Base-by-base conservation (phyloP, 2,797 vertebrate species). In the Amniataba percoides region DNA sequence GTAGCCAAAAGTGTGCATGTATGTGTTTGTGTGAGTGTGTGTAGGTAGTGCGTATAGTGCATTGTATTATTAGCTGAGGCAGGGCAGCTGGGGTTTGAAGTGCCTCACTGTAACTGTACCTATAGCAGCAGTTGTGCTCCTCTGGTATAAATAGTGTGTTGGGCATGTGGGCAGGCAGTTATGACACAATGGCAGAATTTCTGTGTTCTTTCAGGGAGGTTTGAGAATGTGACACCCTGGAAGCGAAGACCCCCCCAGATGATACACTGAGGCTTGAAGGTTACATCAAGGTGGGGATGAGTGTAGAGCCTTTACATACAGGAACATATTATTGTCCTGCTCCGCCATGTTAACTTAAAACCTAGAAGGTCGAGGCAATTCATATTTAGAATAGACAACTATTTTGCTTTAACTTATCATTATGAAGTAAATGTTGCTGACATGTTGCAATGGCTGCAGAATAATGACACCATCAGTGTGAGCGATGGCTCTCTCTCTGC, bases 41-140 rank as follows among this genome's bases (percentile, higher is more conserved):
- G 56, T 77, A 68, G 70, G 73, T 77, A 66, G 80, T 67, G 66
- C 59, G 19, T 86, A 68, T 70, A 69, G 61, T 64, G 65, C 71
- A 75, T 71, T 74, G 84, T 92, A 91, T 92, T 89, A 85, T 90
- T 89, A 90, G 88, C 89, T 70, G 83, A 84, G 71, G 77, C 78
- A 43, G 77, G 82, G 90, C 91, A 93, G 92, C 89, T 91, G 89
- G 74, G 87, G 84, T 84, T 85, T 86, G 86, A 94, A 88, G 90
- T 80, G 88, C 71, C 79, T 82, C 86, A 87, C 90, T 92, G 92
- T 93, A 93, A 93, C 92, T 92, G 92, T 92, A 93, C 87, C 91
- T 90, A 93, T 85, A 92, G 89, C 74, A 91, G 89, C 93, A 94
- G 93, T 93, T 95, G 92, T 91, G 93, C 72, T 86, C 82, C 72